Base-by-base conservation (phyloP, 2,113 vertebrate genomes). In the Ammospiza nelsoni region DNA sequence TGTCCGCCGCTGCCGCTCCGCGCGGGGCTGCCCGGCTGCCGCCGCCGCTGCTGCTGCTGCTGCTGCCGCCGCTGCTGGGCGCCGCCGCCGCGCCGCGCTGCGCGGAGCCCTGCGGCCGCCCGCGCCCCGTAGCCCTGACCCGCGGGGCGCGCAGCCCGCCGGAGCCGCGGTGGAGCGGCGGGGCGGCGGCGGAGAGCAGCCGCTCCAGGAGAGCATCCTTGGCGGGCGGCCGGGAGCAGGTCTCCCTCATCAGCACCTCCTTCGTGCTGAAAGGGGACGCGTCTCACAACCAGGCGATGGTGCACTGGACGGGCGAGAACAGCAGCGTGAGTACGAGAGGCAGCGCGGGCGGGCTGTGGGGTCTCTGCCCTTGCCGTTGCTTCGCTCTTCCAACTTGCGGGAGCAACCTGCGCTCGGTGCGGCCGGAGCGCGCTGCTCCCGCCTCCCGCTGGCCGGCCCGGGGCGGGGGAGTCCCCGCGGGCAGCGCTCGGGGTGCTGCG, bases 301-400 rank as follows among this genome's bases (percentile, higher is more conserved):
- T 99, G 96, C 99, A 99, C 98, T 99, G 99, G 99, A 99, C 99
- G 39, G 99, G 99, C 72, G 98, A 99, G 96, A 99, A 99, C 98
- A 99, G 99, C 98, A 99, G 99, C 97, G 99, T 99, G 95, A 99
- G 99, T 99, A 97, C 54, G 25, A 55, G 68, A 77, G 81, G 65
- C 18, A 3, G 63, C 2, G 84, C 84, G 80, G 76, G 66, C 7
- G 66, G 75, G 80, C 2, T 31, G 27, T 15, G 55, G 74, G 88
- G 74, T 46, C 49, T 12, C 25, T 78, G 46, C 43, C 54, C n/a
- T 66, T 22, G 28, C 21, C 52, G 0, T 37, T 8, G 63, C 74
- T 75, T 71, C 46, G 48, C 58, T 37, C 5, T 35, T n/a, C 16
- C 33, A 41, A 69, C 44, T 82, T 58, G 75, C 44, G 13, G 33